phyloP scores from a whole-genome alignment of 2,888 invertebrate genomes.

The Acheta domesticus region DNA sequence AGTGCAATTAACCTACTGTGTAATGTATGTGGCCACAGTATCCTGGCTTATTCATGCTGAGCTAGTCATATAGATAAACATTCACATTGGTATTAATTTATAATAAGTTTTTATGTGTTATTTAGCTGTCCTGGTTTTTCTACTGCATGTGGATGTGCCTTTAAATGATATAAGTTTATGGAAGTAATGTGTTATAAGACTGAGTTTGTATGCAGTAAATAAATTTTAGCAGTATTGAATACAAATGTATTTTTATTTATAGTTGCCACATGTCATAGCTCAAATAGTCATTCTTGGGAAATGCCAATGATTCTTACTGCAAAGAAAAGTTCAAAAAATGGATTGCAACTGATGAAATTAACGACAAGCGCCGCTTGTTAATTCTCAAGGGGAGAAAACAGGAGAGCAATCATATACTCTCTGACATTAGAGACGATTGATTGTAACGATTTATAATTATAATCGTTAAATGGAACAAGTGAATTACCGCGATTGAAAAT shows the following conservation, averaged over 20 bases:
- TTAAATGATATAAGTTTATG: neutral
- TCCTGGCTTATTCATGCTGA: neutral
- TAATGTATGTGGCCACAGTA: neutral
- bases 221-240: neutral
- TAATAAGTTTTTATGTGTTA: neutral
- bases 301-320: too few relatives aligned
- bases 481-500: too few relatives aligned
- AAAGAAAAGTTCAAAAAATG: neutral
- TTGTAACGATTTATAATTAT: too few relatives aligned
- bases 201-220: conserved; percentile 18
- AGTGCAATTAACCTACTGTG: neutral
- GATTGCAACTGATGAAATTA: neutral
- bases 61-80: conserved; percentile 11
- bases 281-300: neutral
- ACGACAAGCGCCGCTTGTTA: too few relatives aligned
- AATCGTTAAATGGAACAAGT: too few relatives aligned
- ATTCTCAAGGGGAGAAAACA: too few relatives aligned
- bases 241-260: neutral
- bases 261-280: neutral
- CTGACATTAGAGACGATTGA: too few relatives aligned
- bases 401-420: too few relatives aligned
- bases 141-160: neutral
- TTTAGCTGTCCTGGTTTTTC: neutral
- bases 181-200: neutral
- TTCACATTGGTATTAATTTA: conserved; percentile 3